Evolutionary conservation across 2,888 invertebrate species (phyloP).

Genomic region (Chymomyza procnemis): DNA sequence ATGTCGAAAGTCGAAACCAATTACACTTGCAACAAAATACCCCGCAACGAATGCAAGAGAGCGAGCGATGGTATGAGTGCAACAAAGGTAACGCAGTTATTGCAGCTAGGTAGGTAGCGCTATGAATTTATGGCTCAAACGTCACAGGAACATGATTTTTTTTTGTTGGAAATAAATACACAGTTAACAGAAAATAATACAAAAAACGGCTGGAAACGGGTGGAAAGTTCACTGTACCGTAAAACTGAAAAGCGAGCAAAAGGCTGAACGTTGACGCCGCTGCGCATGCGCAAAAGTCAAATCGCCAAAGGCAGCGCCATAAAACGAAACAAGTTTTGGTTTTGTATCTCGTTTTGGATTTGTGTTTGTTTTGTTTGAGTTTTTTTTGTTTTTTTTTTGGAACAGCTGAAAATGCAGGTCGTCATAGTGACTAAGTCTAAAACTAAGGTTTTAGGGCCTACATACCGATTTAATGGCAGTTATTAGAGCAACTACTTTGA

Average conservation of each 20-base stretch:
- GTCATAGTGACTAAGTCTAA: constrained; percentile 3
- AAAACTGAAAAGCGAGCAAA: constrained; percentile 50
- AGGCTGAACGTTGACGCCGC: constrained; percentile 15
- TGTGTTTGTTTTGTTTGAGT: constrained; percentile 11
- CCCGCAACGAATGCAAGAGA: not conserved
- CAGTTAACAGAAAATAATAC: not conserved
- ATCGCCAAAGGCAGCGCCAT: not conserved
- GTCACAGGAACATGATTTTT: constrained; percentile 65
- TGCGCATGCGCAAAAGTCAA: constrained; percentile 65
- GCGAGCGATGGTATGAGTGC: not conserved
- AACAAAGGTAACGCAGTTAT: not conserved
- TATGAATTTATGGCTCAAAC: constrained; percentile 61
- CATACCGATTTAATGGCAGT: not conserved
- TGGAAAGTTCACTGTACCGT: constrained; percentile 66
- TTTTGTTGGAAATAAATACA: constrained; percentile 1
- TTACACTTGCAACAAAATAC: constrained; percentile 68
- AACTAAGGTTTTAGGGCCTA: not conserved
- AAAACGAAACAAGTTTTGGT: constrained; percentile 44
- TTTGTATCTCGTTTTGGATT: constrained; percentile 17
- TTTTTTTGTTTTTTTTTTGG: constrained; percentile 18
- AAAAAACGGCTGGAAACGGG: constrained; percentile 12
- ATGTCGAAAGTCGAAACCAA: constrained; percentile 38
- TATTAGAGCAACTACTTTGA: not conserved
- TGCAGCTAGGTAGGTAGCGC: constrained; percentile 50
- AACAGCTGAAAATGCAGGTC: constrained; percentile 20